Evolutionary conservation across 2,797 vertebrate genomes (phyloP), one percentile per base, ranked within the genome.

Genomic region (Falco cherrug): DNA sequence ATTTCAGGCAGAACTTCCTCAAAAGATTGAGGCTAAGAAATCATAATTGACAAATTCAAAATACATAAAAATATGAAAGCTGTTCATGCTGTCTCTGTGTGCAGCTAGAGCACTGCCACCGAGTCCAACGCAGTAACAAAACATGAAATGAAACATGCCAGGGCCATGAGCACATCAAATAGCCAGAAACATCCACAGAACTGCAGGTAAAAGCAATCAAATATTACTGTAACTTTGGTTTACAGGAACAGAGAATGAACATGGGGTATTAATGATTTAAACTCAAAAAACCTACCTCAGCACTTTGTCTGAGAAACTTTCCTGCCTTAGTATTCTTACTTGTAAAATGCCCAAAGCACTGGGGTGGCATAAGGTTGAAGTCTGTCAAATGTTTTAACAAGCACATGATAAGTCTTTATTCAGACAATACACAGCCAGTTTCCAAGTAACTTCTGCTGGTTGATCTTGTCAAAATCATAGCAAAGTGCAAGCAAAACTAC

Each of bases 231-330:
- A 82, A 69, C 3, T 51, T 41, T 10, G 39, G 21, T 60, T 50
- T 80, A 71, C 41, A 84, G 35, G 22, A 76, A 69, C 26, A 70
- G 14, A 65, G 39, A 79, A 50, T 13, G 16, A 81, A 33, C n/a
- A 61, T 1, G 0, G 4, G 4, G 14, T 68, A 79, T 41, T 56
- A 4, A 16, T 3, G 1, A n/a, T 51, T 56, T 54, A 53, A 16
- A 26, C 22, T 33, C 2, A 0, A 76, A 85, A 68, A 63, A 63
- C 54, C 22, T 31, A 63, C 37, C 37, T 51, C 11, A 70, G 29
- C 12, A 41, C 5, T 48, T 17, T 10, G 9, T 50, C 33, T 37
- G 39, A 50, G 33, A 67, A 87, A 71, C 33, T 31, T 65, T 79
- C 24, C 22, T 26, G 12, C n/a, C 29, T 61, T 16, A 26, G 13